Conservation (phyloP, 1,140 invertebrate genomes). For the Drosophila ercepeae region DNA sequence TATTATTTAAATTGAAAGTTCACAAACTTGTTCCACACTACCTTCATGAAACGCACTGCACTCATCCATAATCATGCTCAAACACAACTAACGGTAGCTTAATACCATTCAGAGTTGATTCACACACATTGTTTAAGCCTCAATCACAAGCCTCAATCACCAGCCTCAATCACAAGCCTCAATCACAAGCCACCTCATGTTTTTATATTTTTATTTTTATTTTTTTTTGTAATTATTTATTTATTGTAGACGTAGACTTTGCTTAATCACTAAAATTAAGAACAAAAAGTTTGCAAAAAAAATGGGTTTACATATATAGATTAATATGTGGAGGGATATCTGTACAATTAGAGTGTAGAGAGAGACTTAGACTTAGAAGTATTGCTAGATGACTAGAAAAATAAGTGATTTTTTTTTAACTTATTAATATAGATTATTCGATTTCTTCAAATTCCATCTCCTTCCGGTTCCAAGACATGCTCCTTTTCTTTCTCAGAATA, state of each 20-base stretch:
- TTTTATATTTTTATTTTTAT: slow-evolving; percentile 6
- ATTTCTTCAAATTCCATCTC: background rate
- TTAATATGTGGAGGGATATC: slow-evolving; percentile 37
- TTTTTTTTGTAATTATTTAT: slow-evolving; percentile 32
- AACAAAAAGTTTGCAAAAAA: slow-evolving; percentile 50
- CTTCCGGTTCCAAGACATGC: slow-evolving; percentile 7
- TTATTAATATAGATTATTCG: slow-evolving; percentile 19
- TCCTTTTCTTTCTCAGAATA: slow-evolving; percentile 28
- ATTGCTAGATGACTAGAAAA: slow-evolving; percentile 42
- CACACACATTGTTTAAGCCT: slow-evolving; percentile 17
- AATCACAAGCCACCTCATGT: background rate
- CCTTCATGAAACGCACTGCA: slow-evolving; percentile 14
- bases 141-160: background rate
- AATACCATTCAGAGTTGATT: slow-evolving; percentile 20
- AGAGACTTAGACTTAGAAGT: slow-evolving; percentile 42
- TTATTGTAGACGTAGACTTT: slow-evolving; percentile 42
- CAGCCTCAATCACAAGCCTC: background rate
- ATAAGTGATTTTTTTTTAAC: background rate
- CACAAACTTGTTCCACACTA: background rate
- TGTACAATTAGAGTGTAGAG: slow-evolving; percentile 46
- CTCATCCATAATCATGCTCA: background rate
- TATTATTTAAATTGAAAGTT: too few relatives aligned
- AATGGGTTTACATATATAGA: slow-evolving; percentile 26
- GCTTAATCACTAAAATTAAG: slow-evolving; percentile 29
- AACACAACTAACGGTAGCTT: slow-evolving; percentile 19